Evolutionary conservation across 2,113 vertebrate species (phyloP).

Genomic region (Piliocolobus tephrosceles): DNA sequence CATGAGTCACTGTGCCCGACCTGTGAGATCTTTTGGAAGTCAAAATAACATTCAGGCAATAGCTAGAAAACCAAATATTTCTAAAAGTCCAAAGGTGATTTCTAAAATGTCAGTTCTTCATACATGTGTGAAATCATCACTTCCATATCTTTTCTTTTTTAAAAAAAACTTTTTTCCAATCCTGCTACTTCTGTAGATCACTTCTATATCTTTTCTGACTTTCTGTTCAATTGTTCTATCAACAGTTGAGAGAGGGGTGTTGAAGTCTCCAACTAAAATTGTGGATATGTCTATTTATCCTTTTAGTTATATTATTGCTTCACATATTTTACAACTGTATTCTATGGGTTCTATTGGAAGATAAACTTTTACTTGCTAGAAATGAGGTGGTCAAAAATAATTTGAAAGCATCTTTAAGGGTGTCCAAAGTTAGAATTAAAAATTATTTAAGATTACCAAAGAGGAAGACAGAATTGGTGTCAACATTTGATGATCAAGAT

Average conservation of each 20-base stretch:
- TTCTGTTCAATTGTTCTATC: neutral
- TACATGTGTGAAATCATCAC: neutral
- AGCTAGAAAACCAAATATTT: constrained; percentile 23
- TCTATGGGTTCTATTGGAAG: constrained; percentile 3
- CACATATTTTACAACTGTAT: neutral
- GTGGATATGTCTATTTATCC: constrained; percentile 10
- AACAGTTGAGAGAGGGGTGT: neutral
- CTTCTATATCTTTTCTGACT: neutral
- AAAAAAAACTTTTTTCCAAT: too few species aligned
- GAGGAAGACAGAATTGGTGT: neutral
- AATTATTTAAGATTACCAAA: constrained; percentile 26
- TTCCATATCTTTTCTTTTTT: neutral
- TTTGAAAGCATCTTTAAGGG: constrained; percentile 20
- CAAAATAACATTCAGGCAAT: neutral
- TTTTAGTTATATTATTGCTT: neutral
- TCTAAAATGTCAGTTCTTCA: constrained; percentile 12
- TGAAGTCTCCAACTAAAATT: neutral
- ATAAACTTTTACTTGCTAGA: constrained; percentile 29
- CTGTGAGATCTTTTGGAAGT: neutral
- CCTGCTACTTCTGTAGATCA: too few species aligned
- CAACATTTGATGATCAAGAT: constrained; percentile 38
- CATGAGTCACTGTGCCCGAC: too few species aligned
- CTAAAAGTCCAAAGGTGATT: constrained; percentile 27
- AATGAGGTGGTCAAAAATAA: constrained; percentile 22
- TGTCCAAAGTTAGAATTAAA: constrained; percentile 28